Evolutionary conservation across 2,888 invertebrate genomes (phyloP).

Genomic region (Nasonia oneida): DNA sequence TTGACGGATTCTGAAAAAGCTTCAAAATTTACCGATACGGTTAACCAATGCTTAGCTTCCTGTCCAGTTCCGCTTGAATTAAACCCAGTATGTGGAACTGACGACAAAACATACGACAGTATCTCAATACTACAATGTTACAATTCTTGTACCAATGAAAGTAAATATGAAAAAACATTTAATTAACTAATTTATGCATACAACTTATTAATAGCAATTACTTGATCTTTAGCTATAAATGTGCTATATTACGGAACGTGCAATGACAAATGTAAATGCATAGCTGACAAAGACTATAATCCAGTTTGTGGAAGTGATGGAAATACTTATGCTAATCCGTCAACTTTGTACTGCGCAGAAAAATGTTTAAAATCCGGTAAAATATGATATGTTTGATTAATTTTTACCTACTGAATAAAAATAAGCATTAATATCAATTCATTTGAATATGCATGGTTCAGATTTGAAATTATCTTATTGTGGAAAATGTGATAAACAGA

Average conservation of each 20-base stretch:
- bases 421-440: background rate
- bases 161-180: background rate
- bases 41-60: background rate
- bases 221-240: background rate
- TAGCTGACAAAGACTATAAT: slow-evolving; percentile 1
- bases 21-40: background rate
- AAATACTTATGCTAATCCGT: slow-evolving; percentile 36
- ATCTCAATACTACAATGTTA: background rate
- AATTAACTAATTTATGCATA: too few species aligned
- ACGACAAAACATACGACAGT: background rate
- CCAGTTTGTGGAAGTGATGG: slow-evolving; percentile 50
- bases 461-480: slow-evolving; percentile 1
- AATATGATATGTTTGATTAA: too few species aligned
- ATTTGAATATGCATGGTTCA: background rate
- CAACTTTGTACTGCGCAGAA: slow-evolving; percentile 42
- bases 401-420: background rate
- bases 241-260: background rate
- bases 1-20: background rate
- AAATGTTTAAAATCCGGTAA: slow-evolving; percentile 33
- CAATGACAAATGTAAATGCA: slow-evolving; percentile 13
- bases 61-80: background rate
- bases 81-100: background rate
- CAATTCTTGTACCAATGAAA: background rate
- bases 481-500: background rate
- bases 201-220: background rate